Evolutionary conservation across 1,140 invertebrate species (phyloP), one percentile per base, ranked within the genome.

Genomic region (Limonius californicus): DNA sequence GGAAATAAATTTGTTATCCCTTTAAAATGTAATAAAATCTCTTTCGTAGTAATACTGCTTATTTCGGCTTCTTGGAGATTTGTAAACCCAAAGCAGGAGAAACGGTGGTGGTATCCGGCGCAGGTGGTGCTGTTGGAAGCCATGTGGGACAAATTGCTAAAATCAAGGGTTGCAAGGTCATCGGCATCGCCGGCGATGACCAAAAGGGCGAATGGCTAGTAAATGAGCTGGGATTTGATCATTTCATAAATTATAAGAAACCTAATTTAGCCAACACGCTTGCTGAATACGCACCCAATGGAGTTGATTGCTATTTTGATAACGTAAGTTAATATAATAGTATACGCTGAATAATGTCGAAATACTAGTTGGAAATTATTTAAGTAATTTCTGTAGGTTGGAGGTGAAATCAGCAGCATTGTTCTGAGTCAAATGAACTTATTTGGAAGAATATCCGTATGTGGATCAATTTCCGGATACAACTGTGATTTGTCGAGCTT

Each of bases 301-400:
- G 84, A 23, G 74, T 89, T 3, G 85, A 89, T 67, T 85, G 84
- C 62, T 89, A 88, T 67, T 89, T 89, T 75, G 87, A 89, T 68
- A 89, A 89, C 75, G 87, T 88, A 77, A 61, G 47, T 61, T n/a
- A n/a, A 8, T 35, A n/a, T n/a, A n/a, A n/a, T n/a, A n/a, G n/a
- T n/a, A n/a, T n/a, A n/a, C n/a, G 32, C 32, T n/a, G 8, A 35
- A 35, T 35, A 35, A 8, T 35, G 32, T 35, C 3, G 14, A n/a
- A 21, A 15, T 32, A 23, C 0, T 3, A 21, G n/a, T 39, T 4
- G 12, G 1, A 12, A 43, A n/a, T n/a, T n/a, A n/a, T n/a, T n/a
- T n/a, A n/a, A n/a, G n/a, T n/a, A n/a, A n/a, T n/a, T n/a, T 20
- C 21, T 39, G 15, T n/a, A 57, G 55, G 76, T 79, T 39, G 77